Evolutionary conservation across 92 coral and sea anemone species (phyloP).

Genomic region (Epizoanthus rinbou): DNA sequence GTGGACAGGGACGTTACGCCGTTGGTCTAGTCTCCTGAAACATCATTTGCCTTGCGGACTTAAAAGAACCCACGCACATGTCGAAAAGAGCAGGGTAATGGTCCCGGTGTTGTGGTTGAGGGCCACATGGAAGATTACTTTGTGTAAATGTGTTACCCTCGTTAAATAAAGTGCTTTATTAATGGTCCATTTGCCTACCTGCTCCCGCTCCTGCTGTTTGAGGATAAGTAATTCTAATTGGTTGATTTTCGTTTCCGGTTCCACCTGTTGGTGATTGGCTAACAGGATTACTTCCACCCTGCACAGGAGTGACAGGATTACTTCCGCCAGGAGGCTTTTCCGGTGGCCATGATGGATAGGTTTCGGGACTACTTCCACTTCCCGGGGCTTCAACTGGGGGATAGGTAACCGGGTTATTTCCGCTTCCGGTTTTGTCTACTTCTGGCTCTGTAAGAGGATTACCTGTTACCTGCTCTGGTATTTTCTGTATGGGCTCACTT

Average conservation of each 20-base stretch:
- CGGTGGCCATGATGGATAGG: neutral
- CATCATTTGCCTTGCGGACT: too few relatives aligned
- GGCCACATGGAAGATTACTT: too few relatives aligned
- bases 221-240: conserved; percentile 3
- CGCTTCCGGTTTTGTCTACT: conserved; percentile 14
- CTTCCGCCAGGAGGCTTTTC: too few relatives aligned
- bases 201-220: neutral
- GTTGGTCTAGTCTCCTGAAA: too few relatives aligned
- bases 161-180: too few relatives aligned
- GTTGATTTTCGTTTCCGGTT: conserved; percentile 28
- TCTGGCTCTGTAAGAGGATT: conserved; percentile 23
- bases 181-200: neutral
- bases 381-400: neutral
- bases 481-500: neutral
- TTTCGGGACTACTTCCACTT: neutral
- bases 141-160: too few relatives aligned
- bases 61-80: too few relatives aligned
- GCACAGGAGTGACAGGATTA: too few relatives aligned
- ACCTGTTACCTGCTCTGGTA: conserved; percentile 7
- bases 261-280: conserved; percentile 1
- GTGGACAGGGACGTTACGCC: too few relatives aligned
- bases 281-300: neutral
- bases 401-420: conserved; percentile 1
- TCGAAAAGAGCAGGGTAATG: too few relatives aligned
- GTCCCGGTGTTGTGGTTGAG: too few relatives aligned